These are phyloP conservation scores for Variabilichromis moorii DNA, from an alignment of 2,113 vertebrate genomes.

Conservation along the genomic window DNA sequence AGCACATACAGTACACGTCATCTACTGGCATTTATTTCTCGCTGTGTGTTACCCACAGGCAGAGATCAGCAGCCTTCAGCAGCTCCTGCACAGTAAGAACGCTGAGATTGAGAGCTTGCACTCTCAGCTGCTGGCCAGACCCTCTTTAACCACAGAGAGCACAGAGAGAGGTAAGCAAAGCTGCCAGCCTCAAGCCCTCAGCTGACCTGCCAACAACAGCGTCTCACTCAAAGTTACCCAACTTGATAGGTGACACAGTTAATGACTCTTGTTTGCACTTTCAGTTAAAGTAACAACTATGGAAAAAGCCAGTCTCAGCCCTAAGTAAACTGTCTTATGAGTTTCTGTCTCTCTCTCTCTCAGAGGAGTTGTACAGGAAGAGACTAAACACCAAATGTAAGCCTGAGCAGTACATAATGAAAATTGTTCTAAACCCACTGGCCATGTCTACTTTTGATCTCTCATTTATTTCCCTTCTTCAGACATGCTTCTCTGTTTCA, in stretches of 20 bases:
- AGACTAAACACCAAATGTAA: slow-evolving; percentile 84
- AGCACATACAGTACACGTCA: not conserved
- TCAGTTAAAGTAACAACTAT: not conserved
- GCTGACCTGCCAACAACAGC: not conserved
- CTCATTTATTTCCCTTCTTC: not conserved
- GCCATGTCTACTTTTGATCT: slow-evolving; percentile 12
- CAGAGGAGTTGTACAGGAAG: slow-evolving; percentile 81
- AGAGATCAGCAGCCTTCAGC: slow-evolving; percentile 89
- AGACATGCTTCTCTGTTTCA: not conserved
- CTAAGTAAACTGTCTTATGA: slow-evolving; percentile 52
- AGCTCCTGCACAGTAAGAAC: slow-evolving; percentile 85
- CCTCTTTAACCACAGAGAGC: slow-evolving; percentile 71
- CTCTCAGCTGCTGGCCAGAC: slow-evolving; percentile 79
- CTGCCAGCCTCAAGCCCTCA: not conserved
- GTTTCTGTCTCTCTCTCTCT: slow-evolving; percentile 64
- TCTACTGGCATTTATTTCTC: not conserved
- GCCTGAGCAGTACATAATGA: slow-evolving; percentile 55
- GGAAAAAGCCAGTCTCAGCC: not conserved
- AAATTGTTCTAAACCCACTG: slow-evolving; percentile 17
- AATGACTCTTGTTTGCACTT: not conserved
- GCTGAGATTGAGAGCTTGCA: slow-evolving; percentile 89
- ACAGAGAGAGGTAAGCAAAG: slow-evolving; percentile 80
- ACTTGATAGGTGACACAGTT: not conserved
- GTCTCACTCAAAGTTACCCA: not conserved
- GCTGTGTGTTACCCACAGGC: slow-evolving; percentile 66